Percentiles rank a stretch among this genome's conserved stretches.
phyloP scores from a whole-genome alignment of 1,140 invertebrate species.

The Ips nitidus region DNA sequence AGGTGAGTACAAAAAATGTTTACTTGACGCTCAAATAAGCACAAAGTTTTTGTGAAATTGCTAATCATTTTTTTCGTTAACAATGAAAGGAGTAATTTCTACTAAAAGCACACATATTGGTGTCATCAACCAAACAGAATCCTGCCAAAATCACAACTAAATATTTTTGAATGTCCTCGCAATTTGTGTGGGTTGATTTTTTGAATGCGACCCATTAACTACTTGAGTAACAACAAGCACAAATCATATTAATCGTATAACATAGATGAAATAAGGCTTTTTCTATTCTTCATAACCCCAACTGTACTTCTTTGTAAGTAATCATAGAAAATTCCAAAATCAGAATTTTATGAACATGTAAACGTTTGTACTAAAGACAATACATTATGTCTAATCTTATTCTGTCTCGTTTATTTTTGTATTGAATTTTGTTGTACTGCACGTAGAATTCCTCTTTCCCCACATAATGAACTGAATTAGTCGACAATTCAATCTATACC shows the following conservation, averaged over 20 bases:
- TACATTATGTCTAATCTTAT: conserved; percentile 31
- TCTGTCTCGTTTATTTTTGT: neutral
- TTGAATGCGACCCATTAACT: conserved; percentile 28
- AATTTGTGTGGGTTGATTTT: conserved; percentile 30
- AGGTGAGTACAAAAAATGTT: no score
- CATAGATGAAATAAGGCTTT: conserved; percentile 32
- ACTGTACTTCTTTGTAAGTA: conserved; percentile 29
- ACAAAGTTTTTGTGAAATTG: no score
- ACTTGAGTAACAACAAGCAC: conserved; percentile 26
- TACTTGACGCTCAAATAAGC: no score
- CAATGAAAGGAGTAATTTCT: no score
- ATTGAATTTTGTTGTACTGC: no score
- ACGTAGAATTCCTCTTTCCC: no score
- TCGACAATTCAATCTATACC: no score
- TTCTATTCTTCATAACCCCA: conserved; percentile 30
- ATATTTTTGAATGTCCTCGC: conserved; percentile 4
- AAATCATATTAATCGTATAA: conserved; percentile 31
- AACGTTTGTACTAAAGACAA: conserved; percentile 33
- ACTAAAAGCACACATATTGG: no score
- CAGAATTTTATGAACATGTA: conserved; percentile 32
- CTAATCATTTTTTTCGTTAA: no score
- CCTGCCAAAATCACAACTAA: neutral
- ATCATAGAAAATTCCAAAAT: conserved; percentile 29
- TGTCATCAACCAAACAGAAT: no score
- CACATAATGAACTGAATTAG: no score